Evolutionary conservation across 1,140 invertebrate species (phyloP), one percentile per base, ranked within the genome.

Genomic region (Drosophila lowei): DNA sequence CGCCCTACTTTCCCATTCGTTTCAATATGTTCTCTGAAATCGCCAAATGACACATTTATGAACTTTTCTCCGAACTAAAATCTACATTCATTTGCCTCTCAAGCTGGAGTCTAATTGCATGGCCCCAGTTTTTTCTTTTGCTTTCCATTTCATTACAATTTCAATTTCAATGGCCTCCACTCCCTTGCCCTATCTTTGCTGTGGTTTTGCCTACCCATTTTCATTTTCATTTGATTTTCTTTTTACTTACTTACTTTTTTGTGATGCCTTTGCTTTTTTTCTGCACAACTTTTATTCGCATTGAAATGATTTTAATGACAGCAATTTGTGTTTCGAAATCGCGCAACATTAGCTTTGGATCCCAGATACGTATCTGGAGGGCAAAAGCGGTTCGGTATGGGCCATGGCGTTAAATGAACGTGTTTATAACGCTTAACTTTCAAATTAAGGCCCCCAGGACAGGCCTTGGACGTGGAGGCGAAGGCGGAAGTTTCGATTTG

Each of bases 381-480:
- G 43, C 38, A 15, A 42, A 47, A 30, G 41, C 4, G 2, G 47
- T 50, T 15, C 56, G 11, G 18, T 2, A 18, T 18, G 18, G 18
- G 18, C 41, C 16, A 44, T 8, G 34, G 72, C 57, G 67, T 57
- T 81, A 85, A 86, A 74, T 77, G 81, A 86, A 86, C 77, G 81
- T 85, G 81, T 85, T 85, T 85, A 81, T 86, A 85, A 85, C 81
- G 81, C 83, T 85, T 85, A 86, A 85, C 81, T 85, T 85, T 85
- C 50, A 85, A 85, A 85, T 86, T 85, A 74, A 53, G 77, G 81
- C 68, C 54, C 68, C 54, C 21, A 38, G 55, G 54, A 53, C 64
- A 47, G 30, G 47, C 59, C 62, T 55, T 72, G 58, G 11, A 38
- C 34, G 11, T 11, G 11, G 30, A 9, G 9, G 9, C 30, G 11